phyloP scores from a whole-genome alignment of 2,888 invertebrate species.

The Stegophylla sp. region DNA sequence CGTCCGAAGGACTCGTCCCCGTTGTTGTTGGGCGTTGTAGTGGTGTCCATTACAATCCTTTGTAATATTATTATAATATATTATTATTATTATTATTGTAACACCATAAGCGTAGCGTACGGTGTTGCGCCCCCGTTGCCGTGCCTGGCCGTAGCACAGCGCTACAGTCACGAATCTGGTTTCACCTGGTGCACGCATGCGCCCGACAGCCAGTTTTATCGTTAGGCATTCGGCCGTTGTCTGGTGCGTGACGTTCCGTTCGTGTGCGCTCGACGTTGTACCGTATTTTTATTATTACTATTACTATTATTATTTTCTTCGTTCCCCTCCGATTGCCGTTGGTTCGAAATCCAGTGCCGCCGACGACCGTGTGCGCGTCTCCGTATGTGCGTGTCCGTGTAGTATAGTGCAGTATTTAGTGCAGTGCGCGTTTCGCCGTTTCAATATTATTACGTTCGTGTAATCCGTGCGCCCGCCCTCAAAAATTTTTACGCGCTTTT shows the following conservation, averaged over 20 bases:
- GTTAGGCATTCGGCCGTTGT: slow-evolving; percentile 43
- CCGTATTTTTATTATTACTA: slow-evolving; percentile 37
- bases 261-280: slow-evolving; percentile 29
- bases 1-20: too few relatives aligned
- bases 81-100: too few relatives aligned
- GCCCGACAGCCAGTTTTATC: slow-evolving; percentile 42
- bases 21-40: too few relatives aligned
- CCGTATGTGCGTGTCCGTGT: not conserved
- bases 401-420: slow-evolving; percentile 14
- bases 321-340: slow-evolving; percentile 40
- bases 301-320: slow-evolving; percentile 18
- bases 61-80: too few relatives aligned
- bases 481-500: too few relatives aligned
- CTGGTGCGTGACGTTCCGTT: slow-evolving; percentile 57
- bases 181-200: slow-evolving; percentile 58
- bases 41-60: too few relatives aligned
- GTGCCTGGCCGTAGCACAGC: slow-evolving; percentile 39
- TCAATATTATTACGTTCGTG: too few relatives aligned
- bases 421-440: slow-evolving; percentile 37
- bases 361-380: slow-evolving; percentile 1
- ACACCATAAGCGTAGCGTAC: not conserved
- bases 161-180: slow-evolving; percentile 50
- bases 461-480: too few relatives aligned
- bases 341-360: slow-evolving; percentile 42
- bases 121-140: not conserved